Evolutionary conservation across 2,113 vertebrate genomes (phyloP), one percentile per base, ranked within the genome.

Genomic region (Apaloderma vittatum): DNA sequence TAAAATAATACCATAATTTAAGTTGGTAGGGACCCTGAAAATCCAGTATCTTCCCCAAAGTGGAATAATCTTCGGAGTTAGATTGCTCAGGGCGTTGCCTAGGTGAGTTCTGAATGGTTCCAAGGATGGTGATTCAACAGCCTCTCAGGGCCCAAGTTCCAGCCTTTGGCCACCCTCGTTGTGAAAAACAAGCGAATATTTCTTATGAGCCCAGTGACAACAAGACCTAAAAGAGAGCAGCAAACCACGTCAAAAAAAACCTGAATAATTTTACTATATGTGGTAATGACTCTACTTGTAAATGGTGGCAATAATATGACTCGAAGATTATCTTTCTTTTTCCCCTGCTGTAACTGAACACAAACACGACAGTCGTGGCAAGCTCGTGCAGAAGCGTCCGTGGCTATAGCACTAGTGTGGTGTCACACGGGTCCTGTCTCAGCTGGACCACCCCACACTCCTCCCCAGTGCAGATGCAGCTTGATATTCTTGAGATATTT

Each of bases 311-410:
- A 14, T 14, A 67, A 17, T 6, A 34, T 15, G 20, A 63, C 15
- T 85, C 75, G 48, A 82, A 32, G 30, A 11, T 67, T 61, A 29
- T 12, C 46, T 61, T 11, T 40, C 1, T 1, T 48, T 73, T 40
- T 76, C 27, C 15, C 40, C 16, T 30, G 24, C 24, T 75, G n/a
- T 27, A 67, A 26, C 12, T 20, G 55, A 87, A 45, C 61, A 78
- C 30, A 40, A 63, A 72, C 9, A 26, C 0, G 0, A 5, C 1
- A 48, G 6, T 2, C 75, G 40, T 14, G 21, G 9, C 21, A 78
- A 93, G 45, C 11, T 72, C 19, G 3, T 3, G 12, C 57, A 36
- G 36, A 40, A 63, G 27, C 8, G 6, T 4, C 32, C n/a, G 12
- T 8, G 22, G 6, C 26, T 67, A 13, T 43, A 81, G 18, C 17